Evolutionary conservation across 2,888 invertebrate genomes (phyloP).

Genomic region (Pinctada fucata): DNA sequence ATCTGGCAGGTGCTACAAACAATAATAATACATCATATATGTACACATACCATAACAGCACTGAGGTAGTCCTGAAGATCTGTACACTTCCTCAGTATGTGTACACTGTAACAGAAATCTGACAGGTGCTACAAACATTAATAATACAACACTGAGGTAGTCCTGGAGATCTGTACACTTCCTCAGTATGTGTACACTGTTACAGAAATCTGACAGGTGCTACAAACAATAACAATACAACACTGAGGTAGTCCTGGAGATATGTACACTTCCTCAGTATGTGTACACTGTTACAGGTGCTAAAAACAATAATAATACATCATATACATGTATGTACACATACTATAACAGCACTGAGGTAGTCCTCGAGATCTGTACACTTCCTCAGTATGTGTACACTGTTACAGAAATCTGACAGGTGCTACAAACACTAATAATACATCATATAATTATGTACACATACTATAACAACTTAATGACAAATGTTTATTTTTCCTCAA

Average conservation of each 20-base stretch:
- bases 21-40: too few relatives aligned
- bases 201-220: conserved; percentile 59
- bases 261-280: conserved; percentile 61
- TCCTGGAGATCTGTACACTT: conserved; percentile 62
- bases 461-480: too few relatives aligned
- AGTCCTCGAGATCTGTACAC: conserved; percentile 62
- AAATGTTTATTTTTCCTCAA: too few relatives aligned
- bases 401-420: conserved; percentile 59
- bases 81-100: too few relatives aligned
- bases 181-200: conserved; percentile 54
- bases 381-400: conserved; percentile 53
- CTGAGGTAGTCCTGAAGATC: too few relatives aligned
- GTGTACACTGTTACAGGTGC: conserved; percentile 54
- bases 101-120: too few relatives aligned
- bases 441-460: too few relatives aligned
- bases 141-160: too few relatives aligned
- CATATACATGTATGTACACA: conserved; percentile 54
- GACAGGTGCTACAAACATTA: too few relatives aligned
- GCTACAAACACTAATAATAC: conserved; percentile 44
- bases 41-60: too few relatives aligned
- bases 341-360: conserved; percentile 63
- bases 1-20: conserved; percentile 59
- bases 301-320: too few relatives aligned
- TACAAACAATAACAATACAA: too few relatives aligned
- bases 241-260: conserved; percentile 62